phyloP scores from a whole-genome alignment of 2,888 invertebrate species.

The Leucophenga maculata region DNA sequence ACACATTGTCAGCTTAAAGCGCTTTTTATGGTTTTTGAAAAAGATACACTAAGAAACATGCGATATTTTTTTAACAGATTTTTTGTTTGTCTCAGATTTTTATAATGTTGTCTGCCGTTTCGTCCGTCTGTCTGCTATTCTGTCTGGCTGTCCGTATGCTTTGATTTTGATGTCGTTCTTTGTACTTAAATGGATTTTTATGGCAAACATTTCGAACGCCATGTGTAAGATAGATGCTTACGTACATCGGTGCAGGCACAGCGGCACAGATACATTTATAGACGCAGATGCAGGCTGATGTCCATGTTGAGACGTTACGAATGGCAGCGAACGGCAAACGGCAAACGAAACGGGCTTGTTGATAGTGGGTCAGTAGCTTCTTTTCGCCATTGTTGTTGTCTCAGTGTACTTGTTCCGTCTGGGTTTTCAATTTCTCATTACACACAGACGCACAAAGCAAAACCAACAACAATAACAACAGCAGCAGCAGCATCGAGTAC shows the following conservation, averaged over 20 bases:
- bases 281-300: no score
- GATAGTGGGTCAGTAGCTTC: slow-evolving; percentile 6
- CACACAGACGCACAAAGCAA: background rate
- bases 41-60: background rate
- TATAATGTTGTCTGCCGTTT: no score
- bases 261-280: background rate
- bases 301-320: no score
- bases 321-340: no score
- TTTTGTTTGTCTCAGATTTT: background rate
- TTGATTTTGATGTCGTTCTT: slow-evolving; percentile 2
- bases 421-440: slow-evolving; percentile 1
- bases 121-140: background rate
- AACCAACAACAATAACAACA: background rate
- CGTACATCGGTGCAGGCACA: background rate
- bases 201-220: slow-evolving; percentile 16
- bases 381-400: background rate
- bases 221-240: slow-evolving; percentile 3
- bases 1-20: background rate
- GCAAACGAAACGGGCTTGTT: background rate
- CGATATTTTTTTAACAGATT: background rate
- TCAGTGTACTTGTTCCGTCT: background rate
- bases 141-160: background rate
- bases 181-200: slow-evolving; percentile 18
- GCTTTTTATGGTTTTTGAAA: slow-evolving; percentile 7
- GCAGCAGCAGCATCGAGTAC: background rate